Conservation (phyloP, 2,888 invertebrate species). For the Agrochola circellaris region DNA sequence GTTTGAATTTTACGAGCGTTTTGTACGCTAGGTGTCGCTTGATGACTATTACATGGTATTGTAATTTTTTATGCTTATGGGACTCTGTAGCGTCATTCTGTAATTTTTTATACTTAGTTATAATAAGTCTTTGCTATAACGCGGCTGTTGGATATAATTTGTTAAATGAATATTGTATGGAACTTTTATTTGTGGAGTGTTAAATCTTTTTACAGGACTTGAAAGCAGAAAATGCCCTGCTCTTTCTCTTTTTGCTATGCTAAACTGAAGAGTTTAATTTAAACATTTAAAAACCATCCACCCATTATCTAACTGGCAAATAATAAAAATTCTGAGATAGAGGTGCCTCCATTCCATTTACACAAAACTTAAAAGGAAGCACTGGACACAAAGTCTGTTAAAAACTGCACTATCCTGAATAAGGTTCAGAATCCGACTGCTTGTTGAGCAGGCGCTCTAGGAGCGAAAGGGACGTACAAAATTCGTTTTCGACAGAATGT, state of each 20-base stretch:
- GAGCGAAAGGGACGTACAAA: constrained; percentile 76
- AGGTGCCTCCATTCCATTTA: constrained; percentile 35
- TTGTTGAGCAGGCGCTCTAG: constrained; percentile 49
- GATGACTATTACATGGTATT: constrained; percentile 47
- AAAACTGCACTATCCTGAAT: constrained; percentile 51
- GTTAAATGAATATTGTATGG: constrained; percentile 13
- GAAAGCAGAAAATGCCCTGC: background rate
- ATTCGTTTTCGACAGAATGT: constrained; percentile 84
- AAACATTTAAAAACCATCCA: constrained; percentile 14
- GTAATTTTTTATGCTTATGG: constrained; percentile 50
- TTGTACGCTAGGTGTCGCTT: constrained; percentile 45
- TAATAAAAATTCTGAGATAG: constrained; percentile 22
- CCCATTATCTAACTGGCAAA: constrained; percentile 25
- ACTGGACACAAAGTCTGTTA: constrained; percentile 29
- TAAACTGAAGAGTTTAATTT: constrained; percentile 9
- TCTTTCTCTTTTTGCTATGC: background rate
- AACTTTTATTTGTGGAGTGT: constrained; percentile 14
- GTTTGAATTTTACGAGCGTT: constrained; percentile 52
- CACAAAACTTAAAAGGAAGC: constrained; percentile 36
- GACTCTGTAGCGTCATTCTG: constrained; percentile 27
- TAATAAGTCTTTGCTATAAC: constrained; percentile 14
- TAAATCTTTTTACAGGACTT: constrained; percentile 2
- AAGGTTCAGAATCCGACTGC: constrained; percentile 45
- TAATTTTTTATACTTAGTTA: constrained; percentile 47
- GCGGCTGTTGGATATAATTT: constrained; percentile 17